Evolutionary conservation across 1,140 invertebrate genomes (phyloP), one percentile per base, ranked within the genome.

Genomic region (Drosophila guanche): DNA sequence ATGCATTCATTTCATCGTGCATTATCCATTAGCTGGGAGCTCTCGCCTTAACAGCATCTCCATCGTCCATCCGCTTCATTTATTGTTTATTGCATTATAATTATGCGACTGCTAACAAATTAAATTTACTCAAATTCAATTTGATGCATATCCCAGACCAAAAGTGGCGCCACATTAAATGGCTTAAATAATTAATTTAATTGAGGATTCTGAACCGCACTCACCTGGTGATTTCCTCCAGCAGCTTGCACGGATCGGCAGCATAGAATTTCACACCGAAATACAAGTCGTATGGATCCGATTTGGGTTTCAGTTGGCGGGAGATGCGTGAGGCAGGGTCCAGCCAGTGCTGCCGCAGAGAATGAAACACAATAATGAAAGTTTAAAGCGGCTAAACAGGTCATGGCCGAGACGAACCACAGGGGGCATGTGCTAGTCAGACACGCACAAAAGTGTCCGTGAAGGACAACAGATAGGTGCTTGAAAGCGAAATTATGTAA

Each of bases 251-350:
- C 1, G 98, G 99, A 93, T 99, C 98, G 2, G 97, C 97, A 0
- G 98, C 98, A 92, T 99, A 99, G 92, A 99, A 99, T 92, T 99
- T 99, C 48, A 99, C 98, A 40, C 97, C 97, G 90, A 99, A 99
- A 91, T 99, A 97, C 71, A 99, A 95, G 16, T 97, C 98, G 91
- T 96, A 97, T 2, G 95, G 95, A 74, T 96, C 95, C 67, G 94
- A 92, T 33, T 93, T 93, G 46, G 94, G 94, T 89, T 96, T 96
- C 48, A 98, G 93, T 92, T 98, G 97, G 52, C 96, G 95, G 51
- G 94, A 93, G 52, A 98, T 94, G 75, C 95, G 95, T 92, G 97
- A 97, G 47, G 95, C 95, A 12, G 95, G 94, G 91, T 98, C 97
- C 85, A 98, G 92, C 97, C 97, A 98, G 92, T 97, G 96, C 96